Base-by-base conservation (phyloP, 1,140 invertebrate species). In the Meloidogyne floridensis region DNA sequence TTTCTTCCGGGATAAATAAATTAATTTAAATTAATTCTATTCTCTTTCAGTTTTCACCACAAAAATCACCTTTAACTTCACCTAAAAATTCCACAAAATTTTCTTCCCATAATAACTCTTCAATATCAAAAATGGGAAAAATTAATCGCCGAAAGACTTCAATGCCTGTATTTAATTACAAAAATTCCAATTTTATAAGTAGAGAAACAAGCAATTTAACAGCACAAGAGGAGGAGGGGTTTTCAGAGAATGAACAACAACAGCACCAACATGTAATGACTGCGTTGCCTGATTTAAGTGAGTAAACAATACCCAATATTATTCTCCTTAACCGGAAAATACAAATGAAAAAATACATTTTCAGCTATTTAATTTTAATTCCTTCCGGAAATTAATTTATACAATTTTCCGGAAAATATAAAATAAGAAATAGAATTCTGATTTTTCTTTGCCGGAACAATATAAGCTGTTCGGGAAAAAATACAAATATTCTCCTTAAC, bases 241-340 rank as follows among this genome's bases (percentile, higher is more conserved):
- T 18, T 18, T 6, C 53, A 56, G 51, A 51, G 71, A 71, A 43
- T 71, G 53, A 51, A 6, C 13, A 72, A 51, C 9, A 69, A 18
- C 72, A 73, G 15, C 32, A 81, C 15, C 70, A 83, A 15, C 87
- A 89, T 81, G 83, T 87, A 7, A 77, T 87, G 32, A 87, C 87
- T 20, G 85, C 84, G 9, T 75, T 87, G 72, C 87, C 87, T 15
- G 87, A 87, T 80, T 78, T 87, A 59, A 87, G 87, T 87, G 71
- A 81, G 80, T 75, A 51, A 32, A 32, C 7, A 0, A 47, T 47
- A 6, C 32, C 32, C 47, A 47, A 47, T 47, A 6, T 47, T 0
- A 32, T 32, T 32, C 32, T 32, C 32, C 32, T 32, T 32, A 2
- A 32, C 47, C 47, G 47, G 4, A 47, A 47, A 47, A 47, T 47